A percentile compares a stretch with the other conserved stretches of the same genome.
Conservation (phyloP, 2,113 vertebrate genomes). For the Paracanthobrama guichenoti region DNA sequence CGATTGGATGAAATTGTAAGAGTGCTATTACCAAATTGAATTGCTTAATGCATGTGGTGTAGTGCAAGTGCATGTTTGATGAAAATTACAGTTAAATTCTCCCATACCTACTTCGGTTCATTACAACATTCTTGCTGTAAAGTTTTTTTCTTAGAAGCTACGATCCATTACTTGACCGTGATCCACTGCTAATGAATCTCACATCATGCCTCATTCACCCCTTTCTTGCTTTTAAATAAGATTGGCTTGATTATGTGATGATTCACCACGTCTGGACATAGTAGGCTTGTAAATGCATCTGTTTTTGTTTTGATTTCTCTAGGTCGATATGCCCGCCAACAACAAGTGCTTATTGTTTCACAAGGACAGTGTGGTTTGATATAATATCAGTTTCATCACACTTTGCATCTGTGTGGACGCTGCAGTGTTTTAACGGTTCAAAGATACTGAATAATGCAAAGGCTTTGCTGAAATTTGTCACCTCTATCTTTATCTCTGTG, state of each 20-base stretch:
- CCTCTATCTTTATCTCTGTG: neutral
- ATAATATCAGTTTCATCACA: neutral
- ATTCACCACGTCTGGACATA: neutral
- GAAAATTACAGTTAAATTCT: neutral
- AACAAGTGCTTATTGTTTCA: constrained; percentile 35
- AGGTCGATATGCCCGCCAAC: constrained; percentile 42
- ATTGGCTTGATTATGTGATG: neutral
- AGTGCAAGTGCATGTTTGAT: neutral
- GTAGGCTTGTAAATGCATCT: neutral
- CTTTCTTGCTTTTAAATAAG: neutral
- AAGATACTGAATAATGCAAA: neutral
- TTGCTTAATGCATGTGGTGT: neutral
- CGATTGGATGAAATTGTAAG: constrained; percentile 38
- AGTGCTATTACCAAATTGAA: neutral
- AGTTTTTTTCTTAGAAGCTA: neutral
- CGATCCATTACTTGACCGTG: neutral
- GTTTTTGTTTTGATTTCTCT: constrained; percentile 9
- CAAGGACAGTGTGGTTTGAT: constrained; percentile 34
- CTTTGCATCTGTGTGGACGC: neutral
- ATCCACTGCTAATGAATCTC: neutral
- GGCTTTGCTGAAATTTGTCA: neutral
- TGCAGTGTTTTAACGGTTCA: neutral
- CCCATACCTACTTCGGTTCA: neutral
- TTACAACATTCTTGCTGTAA: neutral
- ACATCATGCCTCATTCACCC: neutral